Evolutionary conservation across 92 coral and sea anemone species (phyloP).

Genomic region (Palythoa grandiflora): DNA sequence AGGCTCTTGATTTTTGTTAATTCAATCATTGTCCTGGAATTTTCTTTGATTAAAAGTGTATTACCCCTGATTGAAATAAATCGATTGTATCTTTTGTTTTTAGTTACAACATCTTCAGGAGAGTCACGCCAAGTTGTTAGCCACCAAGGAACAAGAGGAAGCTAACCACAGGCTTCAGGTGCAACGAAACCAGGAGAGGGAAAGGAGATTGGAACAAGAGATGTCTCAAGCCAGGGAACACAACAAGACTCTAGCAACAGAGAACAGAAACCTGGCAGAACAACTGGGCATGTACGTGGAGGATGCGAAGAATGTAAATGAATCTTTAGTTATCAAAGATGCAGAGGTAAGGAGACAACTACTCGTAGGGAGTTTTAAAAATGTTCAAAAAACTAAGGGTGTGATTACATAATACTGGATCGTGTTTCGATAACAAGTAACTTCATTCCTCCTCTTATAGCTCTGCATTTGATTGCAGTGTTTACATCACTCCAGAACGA

Average conservation of each 20-base stretch:
- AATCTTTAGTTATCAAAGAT: constrained; percentile 91
- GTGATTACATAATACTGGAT: background rate
- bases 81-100: background rate
- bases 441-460: no score
- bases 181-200: constrained; percentile 73
- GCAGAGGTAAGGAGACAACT: constrained; percentile 80
- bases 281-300: constrained; percentile 83
- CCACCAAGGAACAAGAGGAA: constrained; percentile 87
- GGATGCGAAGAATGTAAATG: constrained; percentile 80
- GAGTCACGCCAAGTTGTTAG: constrained; percentile 83
- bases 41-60: no score
- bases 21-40: no score
- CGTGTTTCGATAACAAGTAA: no score
- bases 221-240: constrained; percentile 78
- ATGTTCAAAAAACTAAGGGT: background rate
- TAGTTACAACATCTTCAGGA: constrained; percentile 95
- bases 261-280: constrained; percentile 75
- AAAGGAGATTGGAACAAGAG: constrained; percentile 71
- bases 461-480: no score
- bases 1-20: no score
- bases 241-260: constrained; percentile 62
- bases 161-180: constrained; percentile 81
- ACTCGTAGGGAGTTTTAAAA: background rate
- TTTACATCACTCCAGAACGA: no score
- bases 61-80: background rate